These are phyloP conservation scores for Opisthocomus hoazin DNA, from an alignment of 2,113 vertebrate genomes.

Conservation along the genomic window DNA sequence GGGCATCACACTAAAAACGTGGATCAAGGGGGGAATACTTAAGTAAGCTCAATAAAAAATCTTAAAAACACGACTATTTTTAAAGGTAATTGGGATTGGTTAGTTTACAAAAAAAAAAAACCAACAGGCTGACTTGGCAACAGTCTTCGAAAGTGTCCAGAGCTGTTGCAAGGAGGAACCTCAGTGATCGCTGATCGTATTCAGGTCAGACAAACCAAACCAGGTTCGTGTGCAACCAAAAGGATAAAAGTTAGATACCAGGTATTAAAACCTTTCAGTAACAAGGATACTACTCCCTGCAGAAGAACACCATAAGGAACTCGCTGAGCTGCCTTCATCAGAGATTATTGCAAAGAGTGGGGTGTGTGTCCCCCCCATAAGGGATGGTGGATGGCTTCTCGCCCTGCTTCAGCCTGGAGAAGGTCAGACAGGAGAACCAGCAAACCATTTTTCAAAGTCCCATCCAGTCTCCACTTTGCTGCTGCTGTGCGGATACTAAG, in stretches of 20 bases:
- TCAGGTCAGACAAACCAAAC: neutral
- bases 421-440: neutral
- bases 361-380: neutral
- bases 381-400: neutral
- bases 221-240: neutral
- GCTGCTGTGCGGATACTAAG: neutral
- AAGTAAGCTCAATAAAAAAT: neutral
- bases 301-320: neutral
- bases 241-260: accelerated
- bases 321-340: accelerated
- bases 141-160: accelerated
- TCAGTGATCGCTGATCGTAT: accelerated
- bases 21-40: neutral
- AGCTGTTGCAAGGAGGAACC: neutral
- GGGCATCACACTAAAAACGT: neutral
- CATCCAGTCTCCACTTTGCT: neutral
- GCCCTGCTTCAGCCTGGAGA: neutral
- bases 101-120: neutral
- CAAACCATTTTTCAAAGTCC: neutral
- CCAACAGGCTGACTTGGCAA: neutral
- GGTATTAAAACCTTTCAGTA: neutral
- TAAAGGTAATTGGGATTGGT: neutral
- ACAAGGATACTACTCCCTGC: neutral
- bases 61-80: neutral
- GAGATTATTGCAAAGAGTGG: neutral